Conservation (phyloP, 2,797 vertebrate species). For the Rhadinocentrus ornatus region DNA sequence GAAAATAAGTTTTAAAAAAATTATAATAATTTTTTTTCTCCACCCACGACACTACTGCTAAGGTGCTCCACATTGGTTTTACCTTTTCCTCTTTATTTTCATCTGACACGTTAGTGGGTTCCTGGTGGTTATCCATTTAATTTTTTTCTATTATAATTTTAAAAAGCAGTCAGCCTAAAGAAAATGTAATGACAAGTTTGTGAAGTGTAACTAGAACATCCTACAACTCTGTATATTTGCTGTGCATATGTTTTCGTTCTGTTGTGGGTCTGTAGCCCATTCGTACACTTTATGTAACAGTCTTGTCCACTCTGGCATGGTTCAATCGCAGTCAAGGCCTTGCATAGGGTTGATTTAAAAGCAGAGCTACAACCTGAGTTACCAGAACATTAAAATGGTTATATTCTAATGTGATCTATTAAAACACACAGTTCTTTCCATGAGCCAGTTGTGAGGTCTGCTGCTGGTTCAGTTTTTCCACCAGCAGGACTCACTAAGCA, state of each 20-base stretch:
- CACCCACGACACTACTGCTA: too few species aligned
- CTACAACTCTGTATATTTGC: neutral
- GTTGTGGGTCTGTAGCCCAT: neutral
- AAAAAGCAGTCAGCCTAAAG: neutral
- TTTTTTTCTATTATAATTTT: neutral
- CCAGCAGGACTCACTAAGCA: conserved; percentile 17
- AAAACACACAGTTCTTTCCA: neutral
- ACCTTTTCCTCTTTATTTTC: neutral
- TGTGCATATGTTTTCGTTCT: neutral
- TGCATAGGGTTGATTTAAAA: neutral
- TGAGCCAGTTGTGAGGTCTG: conserved; percentile 5
- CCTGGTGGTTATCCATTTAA: neutral
- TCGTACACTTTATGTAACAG: neutral
- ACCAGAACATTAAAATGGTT: neutral
- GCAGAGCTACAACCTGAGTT: neutral
- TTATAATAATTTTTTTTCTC: too few species aligned
- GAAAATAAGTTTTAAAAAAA: neutral
- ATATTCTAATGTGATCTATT: too few species aligned
- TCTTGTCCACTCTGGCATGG: neutral
- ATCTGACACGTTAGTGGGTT: neutral
- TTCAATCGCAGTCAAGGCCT: neutral
- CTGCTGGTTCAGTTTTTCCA: conserved; percentile 62
- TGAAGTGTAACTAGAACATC: conserved; percentile 5
- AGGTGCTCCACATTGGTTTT: too few species aligned
- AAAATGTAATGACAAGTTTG: neutral